These are phyloP conservation scores for Heliconius sara DNA, from an alignment of 2,888 invertebrate genomes.

Conservation along the genomic window DNA sequence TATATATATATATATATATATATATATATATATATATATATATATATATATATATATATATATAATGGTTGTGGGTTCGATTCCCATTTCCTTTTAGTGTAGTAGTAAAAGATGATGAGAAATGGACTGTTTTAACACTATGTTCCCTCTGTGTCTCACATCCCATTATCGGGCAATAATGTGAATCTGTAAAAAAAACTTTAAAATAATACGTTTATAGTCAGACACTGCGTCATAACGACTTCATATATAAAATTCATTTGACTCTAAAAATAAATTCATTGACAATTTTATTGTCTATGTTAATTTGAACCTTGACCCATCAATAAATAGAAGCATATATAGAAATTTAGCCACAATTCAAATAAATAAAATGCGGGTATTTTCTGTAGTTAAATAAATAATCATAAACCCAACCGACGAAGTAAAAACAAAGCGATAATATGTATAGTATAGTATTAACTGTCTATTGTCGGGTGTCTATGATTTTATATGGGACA, in stretches of 20 bases:
- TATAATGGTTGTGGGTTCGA: too few relatives aligned
- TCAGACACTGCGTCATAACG: too few relatives aligned
- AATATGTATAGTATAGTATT: not conserved
- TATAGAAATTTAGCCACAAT: not conserved
- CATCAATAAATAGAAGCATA: not conserved
- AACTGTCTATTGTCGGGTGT: not conserved
- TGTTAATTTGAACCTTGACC: not conserved
- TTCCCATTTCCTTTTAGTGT: too few relatives aligned
- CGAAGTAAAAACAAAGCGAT: not conserved
- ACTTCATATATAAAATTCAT: too few relatives aligned
- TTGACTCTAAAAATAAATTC: not conserved
- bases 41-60: too few relatives aligned
- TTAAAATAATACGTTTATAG: not conserved
- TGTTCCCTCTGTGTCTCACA: too few relatives aligned
- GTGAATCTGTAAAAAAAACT: not conserved
- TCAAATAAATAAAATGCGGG: not conserved
- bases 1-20: too few relatives aligned
- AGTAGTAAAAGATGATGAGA: too few relatives aligned
- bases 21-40: too few relatives aligned
- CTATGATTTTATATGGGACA: constrained; percentile 2
- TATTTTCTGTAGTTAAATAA: constrained; percentile 12
- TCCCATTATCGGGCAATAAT: too few relatives aligned
- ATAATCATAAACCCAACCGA: not conserved
- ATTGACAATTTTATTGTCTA: not conserved
- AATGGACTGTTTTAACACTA: too few relatives aligned